Evolutionary conservation across 2,113 vertebrate species (phyloP), one percentile per base, ranked within the genome.

Genomic region (Alouatta palliata): DNA sequence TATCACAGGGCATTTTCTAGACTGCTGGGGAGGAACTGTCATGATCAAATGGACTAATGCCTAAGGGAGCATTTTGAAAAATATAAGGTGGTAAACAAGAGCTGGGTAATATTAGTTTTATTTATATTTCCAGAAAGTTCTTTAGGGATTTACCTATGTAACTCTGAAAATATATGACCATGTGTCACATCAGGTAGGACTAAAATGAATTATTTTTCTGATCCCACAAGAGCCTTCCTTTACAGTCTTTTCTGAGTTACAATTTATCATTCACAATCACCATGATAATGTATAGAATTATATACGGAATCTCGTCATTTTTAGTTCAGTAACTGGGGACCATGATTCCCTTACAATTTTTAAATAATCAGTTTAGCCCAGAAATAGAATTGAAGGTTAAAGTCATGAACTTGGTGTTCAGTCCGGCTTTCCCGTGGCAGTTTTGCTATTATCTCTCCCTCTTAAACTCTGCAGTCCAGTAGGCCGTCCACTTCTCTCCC

Each of bases 191-290:
- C 61, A 90, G 64, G 54, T 88, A 95, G 95, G 71, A 95, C 87
- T 91, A n/a, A 97, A 98, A 98, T 97, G 84, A 97, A 96, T 98
- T 98, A 94, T 96, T 91, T 97, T 81, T 95, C 92, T 97, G 96
- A 96, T 96, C 96, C 98, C 97, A 92, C 89, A 94, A 97, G 95
- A 97, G 90, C 97, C 91, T 95, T 96, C 84, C 80, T 91, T 93
- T 96, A 64, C 37, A 93, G 85, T 88, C 89, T 95, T 91, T 88
- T 95, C 87, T 45, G 79, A 95, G 91, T 95, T 95, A 96, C 49
- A 90, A 97, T 97, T 93, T 97, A 91, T 98, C 97, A 97, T 87
- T 97, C 90, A 87, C 64, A 86, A 80, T 91, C 90, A 95, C 71
- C 85, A 64, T 95, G n/a, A 61, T 95, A 85, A 89, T 83, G 80